Conservation (phyloP, 2,797 vertebrate genomes). For the Coregonus ussuriensis region DNA sequence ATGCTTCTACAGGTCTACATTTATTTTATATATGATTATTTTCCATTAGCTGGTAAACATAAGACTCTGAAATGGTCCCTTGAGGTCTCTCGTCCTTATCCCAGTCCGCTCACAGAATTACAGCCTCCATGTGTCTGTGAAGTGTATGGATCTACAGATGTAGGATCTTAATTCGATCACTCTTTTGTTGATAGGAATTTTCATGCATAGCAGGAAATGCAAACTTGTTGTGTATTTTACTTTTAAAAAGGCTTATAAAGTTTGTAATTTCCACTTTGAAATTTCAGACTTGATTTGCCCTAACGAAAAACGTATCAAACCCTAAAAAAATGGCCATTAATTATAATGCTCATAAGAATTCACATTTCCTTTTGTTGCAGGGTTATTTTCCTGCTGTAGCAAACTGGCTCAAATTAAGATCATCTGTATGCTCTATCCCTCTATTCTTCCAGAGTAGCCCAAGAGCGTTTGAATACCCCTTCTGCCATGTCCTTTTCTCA, state of each 20-base stretch:
- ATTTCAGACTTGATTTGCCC: no score
- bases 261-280: no score
- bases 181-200: no score
- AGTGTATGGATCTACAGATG: conserved; percentile 10
- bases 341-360: no score
- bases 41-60: conserved; percentile 1
- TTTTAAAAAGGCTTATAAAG: no score
- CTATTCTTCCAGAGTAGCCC: conserved; percentile 38
- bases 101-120: not conserved
- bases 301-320: no score
- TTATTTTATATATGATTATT: not conserved
- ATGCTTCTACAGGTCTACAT: not conserved
- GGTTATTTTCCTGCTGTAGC: no score
- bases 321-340: no score
- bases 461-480: conserved; percentile 43
- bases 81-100: not conserved
- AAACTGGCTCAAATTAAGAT: no score
- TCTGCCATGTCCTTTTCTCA: conserved; percentile 10
- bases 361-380: no score
- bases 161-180: no score
- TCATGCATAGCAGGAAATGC: conserved; percentile 5
- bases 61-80: conserved; percentile 30
- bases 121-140: not conserved
- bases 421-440: conserved; percentile 33
- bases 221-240: not conserved